Evolutionary conservation across 1,140 invertebrate genomes (phyloP).

Genomic region (Thrips palmi): DNA sequence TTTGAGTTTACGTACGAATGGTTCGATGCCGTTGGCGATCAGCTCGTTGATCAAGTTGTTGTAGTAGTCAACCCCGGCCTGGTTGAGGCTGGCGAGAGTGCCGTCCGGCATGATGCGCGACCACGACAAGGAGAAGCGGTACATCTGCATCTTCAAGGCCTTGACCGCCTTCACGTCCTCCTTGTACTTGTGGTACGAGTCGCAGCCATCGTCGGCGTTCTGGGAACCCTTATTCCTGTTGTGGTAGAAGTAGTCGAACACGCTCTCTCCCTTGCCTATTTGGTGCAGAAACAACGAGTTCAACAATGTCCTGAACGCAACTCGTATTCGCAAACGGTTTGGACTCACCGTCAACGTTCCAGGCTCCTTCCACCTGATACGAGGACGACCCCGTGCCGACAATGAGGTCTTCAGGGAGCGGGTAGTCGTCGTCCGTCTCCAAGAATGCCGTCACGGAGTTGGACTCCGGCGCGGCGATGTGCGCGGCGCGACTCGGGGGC

Average conservation of each 20-base stretch:
- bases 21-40: constrained; percentile 25
- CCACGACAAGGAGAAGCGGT: constrained; percentile 49
- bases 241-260: constrained; percentile 38
- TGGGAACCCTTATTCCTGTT: too few species aligned
- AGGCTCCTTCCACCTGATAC: constrained; percentile 37
- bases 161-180: constrained; percentile 41
- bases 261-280: constrained; percentile 31
- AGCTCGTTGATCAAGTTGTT: constrained; percentile 27
- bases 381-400: constrained; percentile 31
- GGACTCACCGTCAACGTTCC: constrained; percentile 29
- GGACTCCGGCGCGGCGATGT: too few species aligned
- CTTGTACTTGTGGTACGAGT: constrained; percentile 44
- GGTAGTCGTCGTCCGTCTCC: too few species aligned
- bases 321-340: too few species aligned
- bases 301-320: too few species aligned
- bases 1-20: constrained; percentile 29
- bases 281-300: too few species aligned
- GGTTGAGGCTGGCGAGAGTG: constrained; percentile 32
- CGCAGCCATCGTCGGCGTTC: constrained; percentile 42
- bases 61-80: constrained; percentile 31
- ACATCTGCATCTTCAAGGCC: constrained; percentile 25
- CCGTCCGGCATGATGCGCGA: constrained; percentile 37
- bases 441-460: too few species aligned
- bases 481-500: too few species aligned
- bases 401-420: constrained; percentile 31